Evolutionary conservation across 2,888 invertebrate species (phyloP), one percentile per base, ranked within the genome.

Genomic region (Chymomyza procnemis): DNA sequence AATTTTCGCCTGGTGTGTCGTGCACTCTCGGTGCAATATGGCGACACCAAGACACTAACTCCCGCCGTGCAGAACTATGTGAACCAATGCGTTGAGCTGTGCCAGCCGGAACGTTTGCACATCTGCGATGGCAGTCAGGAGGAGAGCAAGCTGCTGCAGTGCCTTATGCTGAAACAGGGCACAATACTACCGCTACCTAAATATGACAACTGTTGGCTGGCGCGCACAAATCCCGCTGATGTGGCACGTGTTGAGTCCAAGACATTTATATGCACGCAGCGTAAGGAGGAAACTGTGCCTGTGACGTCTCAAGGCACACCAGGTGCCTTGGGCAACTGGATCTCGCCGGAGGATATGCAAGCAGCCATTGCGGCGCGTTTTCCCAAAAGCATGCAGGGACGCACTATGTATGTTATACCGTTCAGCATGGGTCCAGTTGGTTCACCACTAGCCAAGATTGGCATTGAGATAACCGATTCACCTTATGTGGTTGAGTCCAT

Each of bases 391-490:
- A 97, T 97, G 97, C 93, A 93, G 91, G 95, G 96, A 61, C 95
- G 99, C 66, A 99, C 98, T 0, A 99, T 99, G 99, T 99, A 98
- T 91, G 96, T 99, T 68, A 96, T 99, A 70, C 99, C 99, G 9
- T 99, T 97, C 92, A 97, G 97, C 71, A 99, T 99, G 99, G 99
- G 99, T 3, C 99, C 99, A 0, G 93, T 99, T 4, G 97, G 97
- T 0, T 98, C 98, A 0, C 96, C 97, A 0, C 92, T 99, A 3
- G 96, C 99, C 16, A 99, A 99, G 92, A 96, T 99, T 84, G 99
- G 99, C n/a, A 94, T 99, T 46, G 96, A 99, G 92, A 92, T 99
- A 72, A 99, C 99, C 0, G 99, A 99, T 90, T 99, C 99, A 0
- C 95, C 98, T 0, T 99, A 99, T 90, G 99, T 99, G 2, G 99